Evolutionary conservation across 2,888 invertebrate genomes (phyloP), one percentile per base, ranked within the genome.

Genomic region (Unio delphinus): DNA sequence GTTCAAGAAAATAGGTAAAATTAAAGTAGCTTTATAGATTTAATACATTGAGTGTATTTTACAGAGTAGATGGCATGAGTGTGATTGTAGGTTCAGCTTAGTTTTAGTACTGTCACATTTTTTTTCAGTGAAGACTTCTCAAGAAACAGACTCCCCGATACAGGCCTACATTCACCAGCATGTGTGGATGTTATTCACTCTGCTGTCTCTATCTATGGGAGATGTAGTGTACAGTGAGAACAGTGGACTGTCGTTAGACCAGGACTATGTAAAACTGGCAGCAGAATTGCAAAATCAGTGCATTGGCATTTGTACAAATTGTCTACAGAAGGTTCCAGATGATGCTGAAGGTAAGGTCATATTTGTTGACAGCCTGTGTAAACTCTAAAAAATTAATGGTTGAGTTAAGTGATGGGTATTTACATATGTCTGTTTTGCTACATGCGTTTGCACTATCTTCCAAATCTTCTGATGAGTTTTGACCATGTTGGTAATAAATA

Each of bases 151-250:
- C 77, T 84, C 87, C 1, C 75, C 85, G 55, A 82, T 89, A 55
- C 84, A 87, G 76, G 84, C 86, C 0, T 89, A 89, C 79, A 85
- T 88, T 56, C 89, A 89, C 78, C 88, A 89, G 71, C 89, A 89
- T 74, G 86, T 87, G 2, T 89, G 89, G 89, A 82, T 89, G 69
- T 72, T 86, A 72, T 89, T 87, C 72, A 82, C 85, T 5, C 80
- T 87, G 1, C 83, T 89, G 65, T 80, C 88, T 23, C 80, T 89
- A 64, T 78, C 84, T 8, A 82, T 87, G 71, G 85, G 88, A 15
- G 85, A 85, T 68, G 77, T 85, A 28, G 81, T 88, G 58, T 85
- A 83, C 73, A 67, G 67, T 20, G 70, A 71, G 20, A 70, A 67
- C 55, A 66, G 73, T 8, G 69, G 67, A 23, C 55, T 70, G n/a